These are phyloP conservation scores for Arion vulgaris DNA, from an alignment of 1,140 invertebrate genomes.

Conservation along the genomic window DNA sequence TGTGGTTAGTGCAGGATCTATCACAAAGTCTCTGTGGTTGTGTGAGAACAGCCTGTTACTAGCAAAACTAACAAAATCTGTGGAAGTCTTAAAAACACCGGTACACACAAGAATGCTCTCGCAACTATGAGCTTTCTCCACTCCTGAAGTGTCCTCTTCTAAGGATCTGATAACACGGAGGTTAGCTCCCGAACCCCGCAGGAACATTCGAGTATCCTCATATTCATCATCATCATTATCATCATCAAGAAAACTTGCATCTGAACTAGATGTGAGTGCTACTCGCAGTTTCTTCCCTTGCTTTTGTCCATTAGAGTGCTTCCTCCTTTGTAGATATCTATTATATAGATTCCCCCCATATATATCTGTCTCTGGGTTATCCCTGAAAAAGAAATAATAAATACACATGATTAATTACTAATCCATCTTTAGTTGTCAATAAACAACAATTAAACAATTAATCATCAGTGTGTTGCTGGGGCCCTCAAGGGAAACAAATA, in stretches of 20 bases:
- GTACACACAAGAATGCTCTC: conserved; percentile 72
- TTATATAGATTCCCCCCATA: conserved; percentile 84
- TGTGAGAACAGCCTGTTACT: conserved; percentile 51
- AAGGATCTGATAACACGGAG: conserved; percentile 31
- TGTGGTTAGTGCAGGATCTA: conserved; percentile 75
- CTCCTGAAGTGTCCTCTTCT: conserved; percentile 35
- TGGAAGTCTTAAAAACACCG: conserved; percentile 67
- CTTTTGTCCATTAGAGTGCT: neutral
- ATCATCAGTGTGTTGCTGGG: too few relatives aligned
- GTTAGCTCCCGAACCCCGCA: conserved; percentile 21
- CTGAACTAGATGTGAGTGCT: conserved; percentile 5
- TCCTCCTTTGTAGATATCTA: conserved; percentile 75
- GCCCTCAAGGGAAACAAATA: too few relatives aligned
- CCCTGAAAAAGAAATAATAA: conserved; percentile 72
- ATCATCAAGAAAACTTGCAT: conserved; percentile 38
- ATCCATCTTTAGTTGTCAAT: too few relatives aligned
- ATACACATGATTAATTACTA: neutral
- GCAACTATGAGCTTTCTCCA: conserved; percentile 54
- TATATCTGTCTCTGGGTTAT: conserved; percentile 82
- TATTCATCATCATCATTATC: conserved; percentile 27
- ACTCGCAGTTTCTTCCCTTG: conserved; percentile 25
- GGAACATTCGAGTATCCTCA: conserved; percentile 11
- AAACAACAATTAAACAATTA: too few relatives aligned
- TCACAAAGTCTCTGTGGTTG: conserved; percentile 72
- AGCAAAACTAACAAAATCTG: conserved; percentile 57